Evolutionary conservation across 2,113 vertebrate species (phyloP).

Genomic region (Callopanchax toddi): DNA sequence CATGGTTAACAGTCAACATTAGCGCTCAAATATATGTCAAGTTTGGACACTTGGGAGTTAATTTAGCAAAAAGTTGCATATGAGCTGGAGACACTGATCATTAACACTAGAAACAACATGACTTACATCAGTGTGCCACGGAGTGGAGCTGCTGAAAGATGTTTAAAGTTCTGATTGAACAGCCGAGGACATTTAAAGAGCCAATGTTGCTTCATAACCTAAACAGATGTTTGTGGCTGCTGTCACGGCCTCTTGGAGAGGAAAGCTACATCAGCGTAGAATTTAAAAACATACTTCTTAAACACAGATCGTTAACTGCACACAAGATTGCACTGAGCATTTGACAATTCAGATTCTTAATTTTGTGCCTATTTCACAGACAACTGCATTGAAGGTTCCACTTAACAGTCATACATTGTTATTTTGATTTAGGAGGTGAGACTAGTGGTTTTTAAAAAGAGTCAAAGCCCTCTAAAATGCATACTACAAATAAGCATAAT

Average conservation of each 20-base stretch:
- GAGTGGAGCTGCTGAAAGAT: constrained; percentile 23
- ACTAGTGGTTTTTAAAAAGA: constrained; percentile 57
- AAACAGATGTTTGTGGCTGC: constrained; percentile 11
- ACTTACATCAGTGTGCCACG: constrained; percentile 5
- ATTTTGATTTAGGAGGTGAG: constrained; percentile 22
- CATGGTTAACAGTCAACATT: constrained; percentile 55
- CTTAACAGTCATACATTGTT: constrained; percentile 37
- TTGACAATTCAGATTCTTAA: constrained; percentile 33
- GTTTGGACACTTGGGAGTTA: constrained; percentile 5
- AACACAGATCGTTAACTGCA: constrained; percentile 46
- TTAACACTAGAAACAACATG: background rate
- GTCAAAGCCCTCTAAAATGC: constrained; percentile 25
- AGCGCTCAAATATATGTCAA: constrained; percentile 30
- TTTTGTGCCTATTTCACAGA: constrained; percentile 34
- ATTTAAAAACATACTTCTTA: constrained; percentile 6
- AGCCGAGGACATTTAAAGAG: constrained; percentile 5
- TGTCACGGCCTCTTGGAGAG: constrained; percentile 1
- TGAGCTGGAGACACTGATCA: constrained; percentile 16
- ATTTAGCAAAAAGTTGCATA: constrained; percentile 1
- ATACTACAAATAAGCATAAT: constrained; percentile 41
- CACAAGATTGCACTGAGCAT: constrained; percentile 36
- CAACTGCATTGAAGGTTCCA: constrained; percentile 46
- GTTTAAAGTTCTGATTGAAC: background rate
- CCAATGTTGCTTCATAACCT: background rate
- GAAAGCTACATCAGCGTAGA: constrained; percentile 28